Evolutionary conservation across 2,113 vertebrate species (phyloP).

Genomic region (Pedionomus torquatus): DNA sequence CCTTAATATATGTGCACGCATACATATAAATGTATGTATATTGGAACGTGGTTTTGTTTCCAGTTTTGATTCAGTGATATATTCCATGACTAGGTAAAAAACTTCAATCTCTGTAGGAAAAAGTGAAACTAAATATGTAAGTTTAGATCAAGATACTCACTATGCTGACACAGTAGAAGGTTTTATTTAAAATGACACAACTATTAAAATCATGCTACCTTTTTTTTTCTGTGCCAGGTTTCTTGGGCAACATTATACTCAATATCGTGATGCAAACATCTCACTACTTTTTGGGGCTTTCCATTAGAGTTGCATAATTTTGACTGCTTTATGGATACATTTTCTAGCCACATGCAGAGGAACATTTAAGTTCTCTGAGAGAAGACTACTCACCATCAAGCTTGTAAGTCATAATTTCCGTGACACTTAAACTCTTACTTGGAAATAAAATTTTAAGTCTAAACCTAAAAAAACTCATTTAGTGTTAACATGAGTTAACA

Average conservation of each 20-base stretch:
- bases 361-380: not conserved
- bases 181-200: not conserved
- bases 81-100: not conserved
- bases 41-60: not conserved
- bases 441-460: not conserved
- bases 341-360: not conserved
- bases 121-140: not conserved
- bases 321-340: not conserved
- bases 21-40: accelerated
- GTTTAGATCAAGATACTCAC: not conserved
- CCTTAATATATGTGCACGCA: not conserved
- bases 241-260: not conserved
- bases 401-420: not conserved
- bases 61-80: not conserved
- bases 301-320: not conserved
- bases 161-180: not conserved
- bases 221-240: not conserved
- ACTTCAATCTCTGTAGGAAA: not conserved
- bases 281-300: not conserved
- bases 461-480: not conserved
- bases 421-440: not conserved
- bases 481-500: not conserved
- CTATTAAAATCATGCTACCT: not conserved
- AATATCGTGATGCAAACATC: not conserved
- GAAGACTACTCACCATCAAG: not conserved